Percentiles rank a stretch among this genome's conserved stretches.
These are phyloP conservation scores for Scylla paramamosain DNA, from an alignment of 1,140 invertebrate genomes.

Conservation along the genomic window DNA sequence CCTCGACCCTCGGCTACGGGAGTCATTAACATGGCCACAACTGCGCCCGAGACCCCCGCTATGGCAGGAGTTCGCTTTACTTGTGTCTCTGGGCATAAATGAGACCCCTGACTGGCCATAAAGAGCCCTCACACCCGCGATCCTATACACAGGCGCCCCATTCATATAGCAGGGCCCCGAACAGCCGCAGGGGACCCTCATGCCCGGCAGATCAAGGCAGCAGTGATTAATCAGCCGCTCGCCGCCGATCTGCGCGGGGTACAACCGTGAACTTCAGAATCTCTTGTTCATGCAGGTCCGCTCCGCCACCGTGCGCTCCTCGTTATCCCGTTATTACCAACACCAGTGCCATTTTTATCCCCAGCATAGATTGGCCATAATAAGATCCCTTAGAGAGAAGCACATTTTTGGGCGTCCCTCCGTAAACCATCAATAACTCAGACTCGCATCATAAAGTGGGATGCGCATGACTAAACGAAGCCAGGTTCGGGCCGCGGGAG, in stretches of 20 bases:
- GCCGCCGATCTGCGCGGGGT: not conserved
- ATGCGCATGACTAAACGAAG: constrained; percentile 18
- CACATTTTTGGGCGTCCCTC: not conserved
- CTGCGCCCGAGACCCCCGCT: not conserved
- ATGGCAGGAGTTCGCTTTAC: not conserved
- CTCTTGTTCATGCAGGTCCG: constrained; percentile 36
- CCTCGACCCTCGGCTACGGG: not conserved
- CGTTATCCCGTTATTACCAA: constrained; percentile 6
- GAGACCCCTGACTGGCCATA: not conserved
- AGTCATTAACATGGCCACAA: constrained; percentile 21
- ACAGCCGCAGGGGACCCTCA: constrained; percentile 35
- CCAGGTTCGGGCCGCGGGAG: not conserved
- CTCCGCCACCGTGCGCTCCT: constrained; percentile 1
- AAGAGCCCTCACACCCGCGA: not conserved
- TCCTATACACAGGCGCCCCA: not conserved
- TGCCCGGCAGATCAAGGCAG: constrained; percentile 25
- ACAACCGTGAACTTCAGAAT: not conserved
- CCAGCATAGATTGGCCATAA: not conserved
- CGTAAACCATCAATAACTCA: not conserved
- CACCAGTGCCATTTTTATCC: not conserved
- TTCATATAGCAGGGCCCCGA: not conserved
- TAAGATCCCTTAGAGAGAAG: not conserved
- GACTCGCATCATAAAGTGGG: not conserved
- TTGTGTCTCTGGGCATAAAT: not conserved
- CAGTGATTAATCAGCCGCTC: constrained; percentile 25